phyloP scores from a whole-genome alignment of 1,140 invertebrate species.

The Plutomurus gul region DNA sequence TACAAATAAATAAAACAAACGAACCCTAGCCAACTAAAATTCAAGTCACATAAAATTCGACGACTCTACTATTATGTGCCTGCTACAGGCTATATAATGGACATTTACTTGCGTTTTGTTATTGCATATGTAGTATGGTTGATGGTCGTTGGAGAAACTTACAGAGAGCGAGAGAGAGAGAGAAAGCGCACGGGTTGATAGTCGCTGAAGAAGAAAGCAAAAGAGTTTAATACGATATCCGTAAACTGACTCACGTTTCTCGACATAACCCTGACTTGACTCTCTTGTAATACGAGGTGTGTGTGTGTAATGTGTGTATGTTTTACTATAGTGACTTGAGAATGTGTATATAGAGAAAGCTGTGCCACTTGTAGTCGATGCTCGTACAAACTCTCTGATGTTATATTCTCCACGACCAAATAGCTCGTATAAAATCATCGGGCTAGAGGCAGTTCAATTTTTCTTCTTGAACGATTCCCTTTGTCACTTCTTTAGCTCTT shows the following conservation, averaged over 20 bases:
- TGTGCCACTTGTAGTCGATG: too few relatives aligned
- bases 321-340: too few relatives aligned
- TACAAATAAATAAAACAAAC: constrained; percentile 8
- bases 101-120: neutral
- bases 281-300: too few relatives aligned
- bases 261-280: neutral
- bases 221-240: neutral
- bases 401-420: too few relatives aligned
- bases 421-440: too few relatives aligned
- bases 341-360: too few relatives aligned
- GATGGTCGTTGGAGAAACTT: neutral
- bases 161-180: neutral
- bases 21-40: neutral
- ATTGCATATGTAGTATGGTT: neutral
- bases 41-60: neutral
- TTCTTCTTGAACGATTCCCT: constrained; percentile 11
- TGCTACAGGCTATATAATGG: neutral
- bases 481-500: constrained; percentile 26
- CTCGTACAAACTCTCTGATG: neutral
- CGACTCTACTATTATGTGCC: neutral
- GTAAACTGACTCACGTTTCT: neutral
- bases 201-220: neutral
- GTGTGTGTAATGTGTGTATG: too few relatives aligned
- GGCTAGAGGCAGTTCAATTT: constrained; percentile 16
- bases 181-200: neutral